Evolutionary conservation across 2,113 vertebrate genomes (phyloP).

Genomic region (Xiphorhynchus elegans): DNA sequence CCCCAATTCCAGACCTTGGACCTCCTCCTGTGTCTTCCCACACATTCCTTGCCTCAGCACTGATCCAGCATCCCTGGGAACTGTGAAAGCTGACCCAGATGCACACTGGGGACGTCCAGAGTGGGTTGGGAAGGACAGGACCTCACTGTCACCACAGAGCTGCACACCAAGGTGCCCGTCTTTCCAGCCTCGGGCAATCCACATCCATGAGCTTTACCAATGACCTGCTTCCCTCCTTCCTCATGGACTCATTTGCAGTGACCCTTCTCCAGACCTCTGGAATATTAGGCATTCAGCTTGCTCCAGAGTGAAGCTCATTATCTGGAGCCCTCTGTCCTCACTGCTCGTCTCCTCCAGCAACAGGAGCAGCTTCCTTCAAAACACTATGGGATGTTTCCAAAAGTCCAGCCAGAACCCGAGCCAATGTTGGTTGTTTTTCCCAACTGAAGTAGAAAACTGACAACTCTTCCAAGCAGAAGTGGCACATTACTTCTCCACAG

Average conservation of each 20-base stretch:
- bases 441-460: background rate
- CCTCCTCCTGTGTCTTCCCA: background rate
- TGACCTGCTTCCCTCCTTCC: background rate
- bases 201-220: background rate
- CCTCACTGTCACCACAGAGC: fast-evolving
- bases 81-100: background rate
- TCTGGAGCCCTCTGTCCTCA: background rate
- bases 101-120: background rate
- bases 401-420: background rate
- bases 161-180: fast-evolving
- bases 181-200: background rate
- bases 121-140: background rate
- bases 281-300: background rate
- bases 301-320: background rate
- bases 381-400: background rate
- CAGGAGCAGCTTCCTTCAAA: background rate
- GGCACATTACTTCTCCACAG: background rate
- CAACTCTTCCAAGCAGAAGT: background rate
- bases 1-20: background rate
- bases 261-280: background rate
- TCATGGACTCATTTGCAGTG: background rate
- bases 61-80: fast-evolving
- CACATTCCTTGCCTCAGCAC: background rate
- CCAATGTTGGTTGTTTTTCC: background rate
- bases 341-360: background rate